Percentiles rank a stretch among this genome's conserved stretches.
Evolutionary conservation across 2,797 vertebrate species (phyloP).

Genomic region (Lepidocolaptes lacrymiger): DNA sequence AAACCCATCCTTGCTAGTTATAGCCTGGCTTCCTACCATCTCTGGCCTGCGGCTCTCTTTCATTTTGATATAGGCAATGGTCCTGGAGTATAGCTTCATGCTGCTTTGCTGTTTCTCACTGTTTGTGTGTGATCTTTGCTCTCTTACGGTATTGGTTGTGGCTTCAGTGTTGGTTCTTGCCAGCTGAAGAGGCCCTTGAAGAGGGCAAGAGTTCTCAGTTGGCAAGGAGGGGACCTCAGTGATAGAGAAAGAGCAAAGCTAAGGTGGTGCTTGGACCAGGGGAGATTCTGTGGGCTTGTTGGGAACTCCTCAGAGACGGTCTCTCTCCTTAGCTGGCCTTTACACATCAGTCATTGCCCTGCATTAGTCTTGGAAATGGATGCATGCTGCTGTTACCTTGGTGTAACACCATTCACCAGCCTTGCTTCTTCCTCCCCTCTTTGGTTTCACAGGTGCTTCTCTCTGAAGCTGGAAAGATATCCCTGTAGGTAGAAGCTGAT

Average conservation of each 20-base stretch:
- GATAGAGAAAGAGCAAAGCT: background rate
- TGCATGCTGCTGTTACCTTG: background rate
- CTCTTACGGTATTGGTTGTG: background rate
- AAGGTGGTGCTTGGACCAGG: background rate
- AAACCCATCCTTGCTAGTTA: background rate
- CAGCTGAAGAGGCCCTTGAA: background rate
- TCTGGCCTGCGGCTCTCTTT: background rate
- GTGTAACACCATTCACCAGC: background rate
- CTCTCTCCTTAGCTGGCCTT: background rate
- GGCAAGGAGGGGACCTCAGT: background rate
- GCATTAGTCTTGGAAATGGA: background rate
- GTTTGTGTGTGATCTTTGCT: background rate
- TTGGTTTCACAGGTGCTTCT: background rate
- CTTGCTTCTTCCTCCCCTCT: background rate
- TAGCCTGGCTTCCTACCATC: background rate
- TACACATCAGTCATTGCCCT: background rate
- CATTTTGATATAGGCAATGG: background rate
- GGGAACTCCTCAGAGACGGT: background rate
- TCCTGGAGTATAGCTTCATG: background rate
- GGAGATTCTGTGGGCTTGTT: background rate
- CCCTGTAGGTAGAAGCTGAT: background rate
- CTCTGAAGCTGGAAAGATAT: background rate
- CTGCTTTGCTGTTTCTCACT: background rate
- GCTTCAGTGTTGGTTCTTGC: background rate
- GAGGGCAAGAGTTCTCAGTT: background rate